phyloP scores from a whole-genome alignment of 2,113 vertebrate genomes.

The Empidonax traillii region DNA sequence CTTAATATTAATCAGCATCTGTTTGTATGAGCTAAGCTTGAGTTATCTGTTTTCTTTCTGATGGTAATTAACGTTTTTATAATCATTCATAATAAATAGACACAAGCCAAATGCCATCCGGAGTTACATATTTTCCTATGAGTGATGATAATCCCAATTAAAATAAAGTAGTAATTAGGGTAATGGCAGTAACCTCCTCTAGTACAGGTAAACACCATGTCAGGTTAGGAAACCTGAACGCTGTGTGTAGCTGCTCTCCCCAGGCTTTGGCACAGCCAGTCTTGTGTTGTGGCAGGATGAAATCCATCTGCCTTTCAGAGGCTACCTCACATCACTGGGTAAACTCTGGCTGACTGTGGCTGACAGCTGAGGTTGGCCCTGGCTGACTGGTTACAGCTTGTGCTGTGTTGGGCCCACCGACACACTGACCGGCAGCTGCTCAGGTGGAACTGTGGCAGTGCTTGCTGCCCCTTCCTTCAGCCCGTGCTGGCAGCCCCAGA shows the following conservation, averaged over 20 bases:
- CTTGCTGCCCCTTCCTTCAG: neutral
- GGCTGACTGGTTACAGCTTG: neutral
- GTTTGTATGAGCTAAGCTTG: neutral
- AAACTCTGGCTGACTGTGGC: neutral
- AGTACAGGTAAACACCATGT: neutral
- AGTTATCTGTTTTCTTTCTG: neutral
- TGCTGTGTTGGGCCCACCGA: rapidly evolving
- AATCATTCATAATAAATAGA: neutral
- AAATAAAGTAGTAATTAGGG: neutral
- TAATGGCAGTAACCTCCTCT: neutral
- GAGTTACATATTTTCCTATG: neutral
- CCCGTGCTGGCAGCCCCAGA: neutral
- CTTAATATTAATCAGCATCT: neutral
- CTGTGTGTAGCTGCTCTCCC: neutral
- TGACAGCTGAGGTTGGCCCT: neutral
- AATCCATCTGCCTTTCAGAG: neutral
- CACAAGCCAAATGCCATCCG: neutral
- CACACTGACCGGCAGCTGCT: neutral
- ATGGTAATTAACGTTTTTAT: neutral
- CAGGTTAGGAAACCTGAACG: neutral
- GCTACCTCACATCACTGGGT: neutral
- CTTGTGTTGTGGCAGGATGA: neutral
- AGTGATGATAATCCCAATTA: neutral
- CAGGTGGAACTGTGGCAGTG: neutral
- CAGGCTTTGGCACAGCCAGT: neutral